Evolutionary conservation across 2,888 invertebrate genomes (phyloP), one percentile per base, ranked within the genome.

Genomic region (Drosophila phalerata): DNA sequence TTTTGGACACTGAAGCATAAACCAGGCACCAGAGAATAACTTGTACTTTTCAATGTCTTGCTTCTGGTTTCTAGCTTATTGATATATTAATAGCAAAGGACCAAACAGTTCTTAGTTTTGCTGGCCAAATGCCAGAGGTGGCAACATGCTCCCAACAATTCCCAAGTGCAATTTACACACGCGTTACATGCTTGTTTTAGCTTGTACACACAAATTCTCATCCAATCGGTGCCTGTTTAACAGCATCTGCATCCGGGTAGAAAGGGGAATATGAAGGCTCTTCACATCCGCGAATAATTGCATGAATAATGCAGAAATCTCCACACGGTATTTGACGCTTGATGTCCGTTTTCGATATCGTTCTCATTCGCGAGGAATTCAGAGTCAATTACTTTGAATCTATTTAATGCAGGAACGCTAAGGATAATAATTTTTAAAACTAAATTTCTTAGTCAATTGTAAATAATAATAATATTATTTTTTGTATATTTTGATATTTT

Each of bases 241-340:
- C 51, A 32, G 37, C 37, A 34, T 47, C 49, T 48, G 38, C 47
- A 58, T 65, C 40, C 42, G 62, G 57, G 8, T n/a, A 10, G 28
- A 11, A n/a, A 4, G 13, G 28, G 15, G n/a, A 25, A 17, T 30
- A 19, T 15, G 22, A 10, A 57, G 57, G 58, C 65, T 58, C 42
- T 53, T 17, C 51, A 52, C 47, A 67, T 52, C 42, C 61, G 51
- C 37, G 49, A 64, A 73, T 80, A 85, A 71, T 82, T 81, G 69
- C 73, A 85, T 82, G 57, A 79, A 79, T 82, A 69, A 81, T 74
- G 61, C 65, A 81, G 63, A 17, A 17, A 25, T 8, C 53, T n/a
- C 28, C 43, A 58, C 55, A 57, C 57, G 51, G 17, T 11, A 17
- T 56, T 37, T 60, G 60, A 22, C 28, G 32, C 42, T 25, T 13